Base-by-base conservation (phyloP, 2,113 vertebrate genomes). In the Cyanoramphus novaezelandiae region DNA sequence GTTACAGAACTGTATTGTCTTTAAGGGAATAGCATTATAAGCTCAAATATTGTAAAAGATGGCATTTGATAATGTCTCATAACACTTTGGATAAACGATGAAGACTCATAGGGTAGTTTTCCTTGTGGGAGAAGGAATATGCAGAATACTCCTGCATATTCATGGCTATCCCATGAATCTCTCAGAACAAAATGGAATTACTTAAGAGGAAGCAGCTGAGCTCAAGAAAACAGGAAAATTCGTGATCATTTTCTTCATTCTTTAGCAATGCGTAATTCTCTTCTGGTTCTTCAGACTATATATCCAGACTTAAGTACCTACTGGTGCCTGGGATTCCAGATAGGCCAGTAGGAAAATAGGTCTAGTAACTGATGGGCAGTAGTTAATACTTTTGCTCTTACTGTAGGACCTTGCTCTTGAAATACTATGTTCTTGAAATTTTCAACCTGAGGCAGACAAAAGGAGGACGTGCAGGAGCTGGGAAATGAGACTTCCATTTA, bases 381-480 rank as follows among this genome's bases (percentile, higher is more conserved):
- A 55, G 19, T 81, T 55, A 62, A 33, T 59, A 28, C 19, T 59
- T 71, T 79, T 77, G 33, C 69, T 70, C 33, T 82, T 82, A 29
- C 55, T 91, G 7, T 39, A 77, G 31, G 24, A 57, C 53, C 23
- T 80, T 62, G 33, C 62, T 64, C 35, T 60, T 72, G 20, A 82
- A 88, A 50, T 23, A 20, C 44, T 50, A n/a, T 17, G 29, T 20
- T 79, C 16, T 65, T 81, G 41, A 47, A 35, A 82, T 80, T 33
- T 82, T 60, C 75, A 87, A 46, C 12, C 11, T 43, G 37, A 50
- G 31, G 20, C 0, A 2, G 31, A 17, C 33, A 88, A 57, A 35
- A 0, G 1, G 20, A 60, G 25, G 20, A 8, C 3, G 1, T 50
- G 24, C 3, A 52, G 5, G 33, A 52, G 20, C n/a, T 80, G 24